These are phyloP conservation scores for Venusia cambrica DNA, from an alignment of 2,888 invertebrate species.

Conservation along the genomic window DNA sequence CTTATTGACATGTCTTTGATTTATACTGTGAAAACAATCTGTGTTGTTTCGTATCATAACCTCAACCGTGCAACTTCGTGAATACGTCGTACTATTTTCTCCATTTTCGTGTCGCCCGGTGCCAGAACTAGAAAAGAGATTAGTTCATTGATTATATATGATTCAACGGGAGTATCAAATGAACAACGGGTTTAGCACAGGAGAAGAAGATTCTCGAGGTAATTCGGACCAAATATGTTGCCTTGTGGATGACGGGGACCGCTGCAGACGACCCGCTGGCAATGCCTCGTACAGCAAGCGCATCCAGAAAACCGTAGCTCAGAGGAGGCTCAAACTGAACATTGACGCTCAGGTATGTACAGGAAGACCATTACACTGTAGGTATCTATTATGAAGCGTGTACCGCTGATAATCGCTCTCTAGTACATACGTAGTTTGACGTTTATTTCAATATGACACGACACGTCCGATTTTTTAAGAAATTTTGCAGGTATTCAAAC, in stretches of 20 bases:
- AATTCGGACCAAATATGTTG: conserved; percentile 95
- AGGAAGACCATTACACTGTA: too few species aligned
- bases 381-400: too few species aligned
- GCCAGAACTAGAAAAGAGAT: conserved; percentile 56
- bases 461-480: too few species aligned
- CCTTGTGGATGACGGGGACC: conserved; percentile 92
- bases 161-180: conserved; percentile 81
- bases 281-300: conserved; percentile 98
- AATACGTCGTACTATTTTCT: conserved; percentile 63
- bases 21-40: conserved; percentile 48
- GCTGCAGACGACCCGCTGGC: conserved; percentile 93
- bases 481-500: too few species aligned
- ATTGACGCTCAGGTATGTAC: conserved; percentile 84
- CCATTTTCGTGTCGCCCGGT: conserved; percentile 51
- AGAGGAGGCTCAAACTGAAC: conserved; percentile 92
- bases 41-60: conserved; percentile 69
- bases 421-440: too few species aligned
- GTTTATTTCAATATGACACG: too few species aligned
- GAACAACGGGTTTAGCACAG: conserved; percentile 95
- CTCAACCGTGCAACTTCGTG: conserved; percentile 66
- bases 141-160: conserved; percentile 72
- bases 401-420: too few species aligned
- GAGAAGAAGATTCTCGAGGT: conserved; percentile 94
- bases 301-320: conserved; percentile 96
- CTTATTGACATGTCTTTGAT: conserved; percentile 47